Conservation (phyloP, 2,888 invertebrate species). For the Alloplasta piceator region DNA sequence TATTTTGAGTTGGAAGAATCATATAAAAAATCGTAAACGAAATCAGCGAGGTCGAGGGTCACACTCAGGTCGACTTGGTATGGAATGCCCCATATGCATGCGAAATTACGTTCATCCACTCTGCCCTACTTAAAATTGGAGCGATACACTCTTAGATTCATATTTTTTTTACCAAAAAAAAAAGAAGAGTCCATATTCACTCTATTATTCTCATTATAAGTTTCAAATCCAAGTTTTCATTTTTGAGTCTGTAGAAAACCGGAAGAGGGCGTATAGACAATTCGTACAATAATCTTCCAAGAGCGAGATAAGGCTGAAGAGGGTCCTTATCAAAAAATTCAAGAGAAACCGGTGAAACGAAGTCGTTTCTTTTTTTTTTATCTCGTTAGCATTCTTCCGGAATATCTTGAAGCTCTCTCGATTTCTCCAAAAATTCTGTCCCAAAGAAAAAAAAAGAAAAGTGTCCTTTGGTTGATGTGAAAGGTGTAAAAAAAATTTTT, state of each 20-base stretch:
- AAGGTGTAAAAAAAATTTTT: too few relatives aligned
- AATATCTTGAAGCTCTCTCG: slow-evolving; percentile 9
- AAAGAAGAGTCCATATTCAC: background rate
- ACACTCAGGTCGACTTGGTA: too few relatives aligned
- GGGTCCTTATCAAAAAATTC: slow-evolving; percentile 35
- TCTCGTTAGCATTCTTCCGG: background rate
- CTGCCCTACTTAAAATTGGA: slow-evolving; percentile 5
- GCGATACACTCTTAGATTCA: background rate
- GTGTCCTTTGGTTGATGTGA: background rate
- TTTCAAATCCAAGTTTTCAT: too few relatives aligned
- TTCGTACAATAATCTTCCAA: background rate
- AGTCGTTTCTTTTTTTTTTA: slow-evolving; percentile 11
- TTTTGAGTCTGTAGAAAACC: too few relatives aligned
- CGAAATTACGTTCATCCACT: slow-evolving; percentile 15
- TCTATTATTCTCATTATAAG: too few relatives aligned
- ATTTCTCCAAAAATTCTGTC: slow-evolving; percentile 2
- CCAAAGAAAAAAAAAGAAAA: background rate
- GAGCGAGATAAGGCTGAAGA: background rate
- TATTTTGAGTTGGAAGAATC: too few relatives aligned
- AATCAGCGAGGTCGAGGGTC: too few relatives aligned
- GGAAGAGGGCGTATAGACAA: background rate
- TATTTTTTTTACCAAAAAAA: slow-evolving; percentile 1
- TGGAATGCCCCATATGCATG: too few relatives aligned
- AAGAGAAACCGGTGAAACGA: slow-evolving; percentile 16
- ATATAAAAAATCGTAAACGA: too few relatives aligned